Conservation (phyloP, 2,888 invertebrate genomes). For the Lochmaea capreae region DNA sequence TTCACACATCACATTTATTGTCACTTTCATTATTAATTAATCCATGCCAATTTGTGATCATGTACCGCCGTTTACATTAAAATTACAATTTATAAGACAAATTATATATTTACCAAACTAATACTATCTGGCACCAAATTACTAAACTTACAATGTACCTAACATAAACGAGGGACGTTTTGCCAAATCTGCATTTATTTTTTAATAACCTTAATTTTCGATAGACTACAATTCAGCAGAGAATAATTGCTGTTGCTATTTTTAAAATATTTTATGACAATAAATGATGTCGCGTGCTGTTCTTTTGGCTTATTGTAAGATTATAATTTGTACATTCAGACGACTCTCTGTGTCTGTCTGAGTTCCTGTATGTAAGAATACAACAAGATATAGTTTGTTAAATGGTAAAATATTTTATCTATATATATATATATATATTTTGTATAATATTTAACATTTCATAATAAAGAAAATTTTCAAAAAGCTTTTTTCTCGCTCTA, state of each 20-base stretch:
- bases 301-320: slow-evolving; percentile 8
- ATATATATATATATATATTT: slow-evolving; percentile 16
- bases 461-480: slow-evolving; percentile 20
- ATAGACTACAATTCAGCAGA: background rate
- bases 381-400: slow-evolving; percentile 26
- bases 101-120: background rate
- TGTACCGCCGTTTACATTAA: background rate
- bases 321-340: background rate
- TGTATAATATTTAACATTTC: slow-evolving; percentile 34
- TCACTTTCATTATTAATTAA: slow-evolving; percentile 1
- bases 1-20: background rate
- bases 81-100: background rate
- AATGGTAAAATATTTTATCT: slow-evolving; percentile 23
- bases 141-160: background rate
- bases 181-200: slow-evolving; percentile 1
- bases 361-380: background rate
- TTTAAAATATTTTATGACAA: background rate
- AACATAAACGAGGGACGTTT: background rate
- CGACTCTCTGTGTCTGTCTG: background rate
- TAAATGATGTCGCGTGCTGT: background rate
- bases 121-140: background rate
- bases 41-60: background rate
- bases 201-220: background rate
- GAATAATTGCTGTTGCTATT: background rate
- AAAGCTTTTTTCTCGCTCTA: slow-evolving; percentile 7